Evolutionary conservation across 92 coral and sea anemone genomes (phyloP), one percentile per base, ranked within the genome.

Genomic region (Porites rus): DNA sequence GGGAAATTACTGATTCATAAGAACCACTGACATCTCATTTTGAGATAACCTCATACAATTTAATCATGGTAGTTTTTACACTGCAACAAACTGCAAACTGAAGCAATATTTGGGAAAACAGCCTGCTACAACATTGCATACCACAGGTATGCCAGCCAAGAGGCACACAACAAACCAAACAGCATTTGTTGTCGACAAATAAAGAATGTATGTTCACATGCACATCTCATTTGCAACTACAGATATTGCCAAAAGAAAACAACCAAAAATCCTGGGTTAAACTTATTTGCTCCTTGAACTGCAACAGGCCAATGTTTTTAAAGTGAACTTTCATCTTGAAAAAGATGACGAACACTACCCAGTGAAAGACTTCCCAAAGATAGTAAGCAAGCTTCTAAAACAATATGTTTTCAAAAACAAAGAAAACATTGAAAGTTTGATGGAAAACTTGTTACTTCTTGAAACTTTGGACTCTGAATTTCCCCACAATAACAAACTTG

Each of bases 71-170:
- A 80, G 76, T 81, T 79, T 90, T 86, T 69, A 69, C 59, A 53
- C 88, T 62, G n/a, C 77, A 20, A 86, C 91, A 65, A 87, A 86
- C 85, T 90, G 93, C 76, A 87, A 82, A 46, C 90, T 87, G 8
- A 87, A 87, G 83, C 76, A 84, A 14, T 87, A 84, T 85, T 90
- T 51, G 75, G 84, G 88, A 21, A 90, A 90, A 76, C 80, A 81
- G 81, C 85, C 81, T 71, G 91, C 88, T 72, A 90, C 81, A 50
- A 90, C 59, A 53, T 53, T 53, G 59, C 10, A 53, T 53, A 53
- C 59, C 88, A 64, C 84, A 46, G 66, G 77, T 19, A 51, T 72
- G 0, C 60, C 69, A 58, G 93, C 88, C 68, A 0, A 86, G 81
- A 79, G 81, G 17, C 65, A 12, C 54, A 81, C 1, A 22, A 69